Evolutionary conservation across 2,888 invertebrate genomes (phyloP).

Genomic region (Anaspis maculata): DNA sequence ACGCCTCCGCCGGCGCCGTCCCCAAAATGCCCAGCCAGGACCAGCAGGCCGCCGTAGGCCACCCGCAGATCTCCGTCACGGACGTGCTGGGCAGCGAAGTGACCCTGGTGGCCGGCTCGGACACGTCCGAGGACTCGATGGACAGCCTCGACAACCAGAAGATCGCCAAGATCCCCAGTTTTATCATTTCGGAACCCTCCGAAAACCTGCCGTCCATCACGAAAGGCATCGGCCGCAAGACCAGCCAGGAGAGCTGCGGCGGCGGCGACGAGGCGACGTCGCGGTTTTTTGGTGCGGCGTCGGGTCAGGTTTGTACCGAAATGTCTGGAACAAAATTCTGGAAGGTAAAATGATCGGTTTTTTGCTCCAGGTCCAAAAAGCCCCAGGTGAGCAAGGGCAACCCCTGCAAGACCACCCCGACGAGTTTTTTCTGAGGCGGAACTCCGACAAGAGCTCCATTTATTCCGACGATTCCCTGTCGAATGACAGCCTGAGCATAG

Average conservation of each 20-base stretch:
- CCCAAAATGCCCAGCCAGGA: constrained; percentile 38
- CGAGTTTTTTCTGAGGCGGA: constrained; percentile 50
- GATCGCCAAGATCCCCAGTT: constrained; percentile 47
- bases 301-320: too few species aligned
- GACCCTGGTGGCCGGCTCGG: constrained; percentile 64
- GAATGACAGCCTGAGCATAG: constrained; percentile 48
- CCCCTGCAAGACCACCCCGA: constrained; percentile 20
- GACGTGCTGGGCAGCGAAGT: constrained; percentile 74
- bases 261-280: constrained; percentile 30
- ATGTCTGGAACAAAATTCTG: too few species aligned
- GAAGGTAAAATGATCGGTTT: too few species aligned
- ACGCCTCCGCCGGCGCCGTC: constrained; percentile 19
- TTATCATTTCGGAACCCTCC: constrained; percentile 65
- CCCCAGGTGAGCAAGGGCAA: too few species aligned
- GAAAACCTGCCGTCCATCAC: constrained; percentile 75
- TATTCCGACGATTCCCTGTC: constrained; percentile 69
- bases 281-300: constrained; percentile 9
- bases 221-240: constrained; percentile 54
- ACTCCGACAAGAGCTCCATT: constrained; percentile 61
- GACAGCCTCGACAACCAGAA: constrained; percentile 57
- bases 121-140: constrained; percentile 65
- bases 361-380: too few species aligned
- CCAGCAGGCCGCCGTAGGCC: constrained; percentile 35
- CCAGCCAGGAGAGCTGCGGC: constrained; percentile 50
- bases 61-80: constrained; percentile 87